Evolutionary conservation across 23 tunicate genomes (phyloP).

Genomic region (Trididemnum miniatum): DNA sequence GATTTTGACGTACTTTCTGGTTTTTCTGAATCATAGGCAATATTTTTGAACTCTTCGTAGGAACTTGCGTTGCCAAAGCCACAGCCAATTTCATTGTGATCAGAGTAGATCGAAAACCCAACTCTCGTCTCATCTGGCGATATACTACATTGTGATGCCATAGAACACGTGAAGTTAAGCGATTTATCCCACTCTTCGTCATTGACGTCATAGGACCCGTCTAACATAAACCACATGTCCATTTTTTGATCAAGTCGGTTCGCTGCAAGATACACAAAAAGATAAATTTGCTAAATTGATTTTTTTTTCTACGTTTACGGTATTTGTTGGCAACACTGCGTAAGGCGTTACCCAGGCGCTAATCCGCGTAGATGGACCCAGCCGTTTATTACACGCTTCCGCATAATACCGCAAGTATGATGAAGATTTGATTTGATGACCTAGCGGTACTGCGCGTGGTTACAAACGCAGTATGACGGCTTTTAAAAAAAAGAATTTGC

Average conservation of each 20-base stretch:
- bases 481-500: no score
- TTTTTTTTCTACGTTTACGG: no score
- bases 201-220: neutral
- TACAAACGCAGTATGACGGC: no score
- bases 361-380: no score
- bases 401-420: no score
- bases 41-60: neutral
- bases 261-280: neutral
- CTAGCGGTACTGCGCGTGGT: no score
- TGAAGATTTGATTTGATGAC: no score
- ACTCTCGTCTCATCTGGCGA: neutral
- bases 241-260: neutral
- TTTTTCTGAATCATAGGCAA: neutral
- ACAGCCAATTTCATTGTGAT: neutral
- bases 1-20: neutral
- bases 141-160: neutral
- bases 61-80: neutral
- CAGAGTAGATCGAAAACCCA: neutral
- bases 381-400: no score
- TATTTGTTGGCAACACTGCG: no score
- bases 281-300: no score
- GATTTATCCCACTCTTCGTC: neutral
- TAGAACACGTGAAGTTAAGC: neutral
- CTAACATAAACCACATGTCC: constrained; percentile 26
- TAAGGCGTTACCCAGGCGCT: no score